Conservation (phyloP, 2,888 invertebrate species). For the Fabriciana adippe region DNA sequence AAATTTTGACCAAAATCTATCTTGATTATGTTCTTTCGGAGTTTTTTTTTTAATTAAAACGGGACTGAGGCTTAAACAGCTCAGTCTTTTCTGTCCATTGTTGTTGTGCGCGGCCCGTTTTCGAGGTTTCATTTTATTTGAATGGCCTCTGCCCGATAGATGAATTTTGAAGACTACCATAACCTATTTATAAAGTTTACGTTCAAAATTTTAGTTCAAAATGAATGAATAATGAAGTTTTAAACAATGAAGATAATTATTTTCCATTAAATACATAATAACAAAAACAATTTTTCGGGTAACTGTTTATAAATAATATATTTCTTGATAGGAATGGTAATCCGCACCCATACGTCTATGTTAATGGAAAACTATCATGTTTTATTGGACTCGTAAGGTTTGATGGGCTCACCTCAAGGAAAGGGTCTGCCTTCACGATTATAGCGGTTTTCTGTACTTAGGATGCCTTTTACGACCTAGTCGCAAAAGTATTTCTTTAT, state of each 20-base stretch:
- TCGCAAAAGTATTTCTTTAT: constrained; percentile 65
- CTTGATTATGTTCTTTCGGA: constrained; percentile 39
- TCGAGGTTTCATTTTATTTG: constrained; percentile 60
- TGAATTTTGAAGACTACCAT: constrained; percentile 52
- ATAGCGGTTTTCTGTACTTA: constrained; percentile 73
- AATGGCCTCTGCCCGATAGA: constrained; percentile 46
- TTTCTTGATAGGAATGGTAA: constrained; percentile 21
- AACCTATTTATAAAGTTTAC: constrained; percentile 35
- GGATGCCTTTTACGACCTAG: constrained; percentile 68
- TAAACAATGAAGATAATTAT: too few relatives aligned
- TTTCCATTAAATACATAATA: too few relatives aligned
- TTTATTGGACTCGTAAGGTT: constrained; percentile 79
- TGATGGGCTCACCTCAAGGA: constrained; percentile 76
- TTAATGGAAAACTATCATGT: constrained; percentile 81
- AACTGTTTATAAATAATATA: constrained; percentile 11
- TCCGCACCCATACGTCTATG: constrained; percentile 51
- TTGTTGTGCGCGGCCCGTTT: constrained; percentile 55
- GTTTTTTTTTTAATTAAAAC: constrained; percentile 69
- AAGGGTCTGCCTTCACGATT: constrained; percentile 71
- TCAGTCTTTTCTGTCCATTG: constrained; percentile 52
- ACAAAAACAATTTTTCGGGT: too few relatives aligned
- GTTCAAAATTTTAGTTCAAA: neutral
- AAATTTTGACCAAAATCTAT: constrained; percentile 21
- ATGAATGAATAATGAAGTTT: too few relatives aligned
- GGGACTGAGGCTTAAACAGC: constrained; percentile 43